Evolutionary conservation across 2,797 vertebrate species (phyloP), one percentile per base, ranked within the genome.

Genomic region (Simalia tracyae): DNA sequence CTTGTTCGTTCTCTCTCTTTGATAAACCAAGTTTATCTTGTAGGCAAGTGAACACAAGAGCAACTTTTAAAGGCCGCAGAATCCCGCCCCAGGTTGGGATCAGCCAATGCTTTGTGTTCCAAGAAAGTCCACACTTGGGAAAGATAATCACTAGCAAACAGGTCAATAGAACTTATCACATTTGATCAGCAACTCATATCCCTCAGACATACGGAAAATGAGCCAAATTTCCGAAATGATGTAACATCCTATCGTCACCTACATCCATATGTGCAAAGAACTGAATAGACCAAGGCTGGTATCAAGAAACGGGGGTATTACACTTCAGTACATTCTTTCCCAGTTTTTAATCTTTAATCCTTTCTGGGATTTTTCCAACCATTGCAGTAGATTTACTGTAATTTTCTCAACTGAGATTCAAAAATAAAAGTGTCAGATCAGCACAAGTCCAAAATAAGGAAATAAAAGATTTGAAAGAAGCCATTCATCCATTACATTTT

Each of bases 141-240:
- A 26, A 84, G 90, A 91, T 84, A 88, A 92, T 4, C 60, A 3
- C 36, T 87, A 92, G 86, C 93, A 90, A 92, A 87, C 42, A 68
- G 54, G 54, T 93, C 84, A 36, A 87, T 87, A 66, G 17, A 3
- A 81, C 28, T 93, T 87, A 91, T 90, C 60, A n/a, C 12, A 28
- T 66, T 84, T n/a, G 28, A 60, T 60, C 92, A 61, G 68, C 50
- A 86, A n/a, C 60, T 14, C 22, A 31, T 64, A 87, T 60, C 50
- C 64, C 54, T 64, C 46, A 64, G 28, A 84, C 89, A 87, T 17
- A 46, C 28, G 12, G 54, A 50, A 87, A 64, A 11, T 7, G 54
- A 54, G 68, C 85, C 84, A 68, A 68, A 84, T 90, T 92, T 84
- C 93, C 88, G 88, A 84, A 84, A 11, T 84, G 50, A 72, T 36